Percentiles rank a stretch among this genome's conserved stretches.
Evolutionary conservation across 2,113 vertebrate genomes (phyloP).

Genomic region (Thamnaconus septentrionalis): DNA sequence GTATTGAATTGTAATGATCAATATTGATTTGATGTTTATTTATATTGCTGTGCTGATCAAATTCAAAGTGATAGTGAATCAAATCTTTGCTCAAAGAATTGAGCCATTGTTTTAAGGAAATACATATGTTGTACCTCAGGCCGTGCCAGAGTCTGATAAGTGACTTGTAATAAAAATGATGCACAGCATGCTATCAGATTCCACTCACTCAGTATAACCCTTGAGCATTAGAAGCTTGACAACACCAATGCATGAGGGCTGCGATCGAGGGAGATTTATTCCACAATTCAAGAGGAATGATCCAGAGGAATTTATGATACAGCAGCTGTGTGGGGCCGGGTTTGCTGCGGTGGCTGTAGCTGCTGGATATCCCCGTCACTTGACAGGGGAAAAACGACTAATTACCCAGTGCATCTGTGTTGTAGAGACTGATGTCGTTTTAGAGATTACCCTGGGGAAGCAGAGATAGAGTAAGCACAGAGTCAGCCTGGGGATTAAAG

Average conservation of each 20-base stretch:
- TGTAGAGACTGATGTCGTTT: constrained; percentile 59
- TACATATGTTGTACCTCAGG: too few relatives aligned
- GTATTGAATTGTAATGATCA: too few relatives aligned
- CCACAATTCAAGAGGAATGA: too few relatives aligned
- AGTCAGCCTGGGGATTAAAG: constrained; percentile 44
- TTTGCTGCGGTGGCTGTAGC: neutral
- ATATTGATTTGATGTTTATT: too few relatives aligned
- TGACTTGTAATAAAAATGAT: constrained; percentile 26
- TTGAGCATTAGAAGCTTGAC: neutral
- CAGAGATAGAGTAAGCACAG: constrained; percentile 33
- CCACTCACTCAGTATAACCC: neutral
- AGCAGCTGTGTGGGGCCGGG: constrained; percentile 8
- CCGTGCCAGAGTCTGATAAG: too few relatives aligned
- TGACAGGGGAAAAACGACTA: constrained; percentile 61
- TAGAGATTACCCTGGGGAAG: constrained; percentile 53
- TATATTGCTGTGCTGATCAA: too few relatives aligned
- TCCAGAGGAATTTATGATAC: constrained; percentile 13
- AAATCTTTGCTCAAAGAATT: too few relatives aligned
- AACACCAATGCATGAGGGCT: constrained; percentile 1
- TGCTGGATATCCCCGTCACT: constrained; percentile 32
- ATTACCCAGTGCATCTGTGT: constrained; percentile 56
- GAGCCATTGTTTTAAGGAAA: too few relatives aligned
- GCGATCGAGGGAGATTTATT: neutral
- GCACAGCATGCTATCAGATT: neutral
- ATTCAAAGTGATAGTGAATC: too few relatives aligned